Percentiles rank a stretch among this genome's conserved stretches.
These are phyloP conservation scores for Drosophila pseudotalamancana DNA, from an alignment of 2,888 invertebrate genomes.

Conservation along the genomic window DNA sequence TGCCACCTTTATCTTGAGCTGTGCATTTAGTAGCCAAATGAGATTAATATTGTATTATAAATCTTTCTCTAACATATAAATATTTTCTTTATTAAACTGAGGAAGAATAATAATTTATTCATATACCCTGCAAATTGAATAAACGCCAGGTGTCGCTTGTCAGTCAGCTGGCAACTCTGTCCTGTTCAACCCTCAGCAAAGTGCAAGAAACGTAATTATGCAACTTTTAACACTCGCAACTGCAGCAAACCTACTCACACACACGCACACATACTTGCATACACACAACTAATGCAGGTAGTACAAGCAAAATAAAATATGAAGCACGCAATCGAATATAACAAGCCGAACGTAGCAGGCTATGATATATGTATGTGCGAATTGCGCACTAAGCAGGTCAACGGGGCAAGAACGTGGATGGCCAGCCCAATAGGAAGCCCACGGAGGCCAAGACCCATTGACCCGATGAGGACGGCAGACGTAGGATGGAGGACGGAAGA, in stretches of 20 bases:
- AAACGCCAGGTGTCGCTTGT: background rate
- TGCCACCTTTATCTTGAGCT: background rate
- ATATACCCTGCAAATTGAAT: background rate
- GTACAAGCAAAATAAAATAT: conserved; percentile 28
- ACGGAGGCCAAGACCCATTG: conserved; percentile 44
- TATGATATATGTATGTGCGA: conserved; percentile 56
- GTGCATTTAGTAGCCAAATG: too few relatives aligned
- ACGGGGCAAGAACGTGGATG: conserved; percentile 39
- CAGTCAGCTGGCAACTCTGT: conserved; percentile 34
- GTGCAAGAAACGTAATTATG: conserved; percentile 64
- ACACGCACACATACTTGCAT: background rate
- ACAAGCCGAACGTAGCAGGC: conserved; percentile 48
- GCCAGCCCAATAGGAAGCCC: conserved; percentile 61
- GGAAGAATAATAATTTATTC: too few relatives aligned
- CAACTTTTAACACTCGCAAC: conserved; percentile 70
- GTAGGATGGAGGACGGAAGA: background rate
- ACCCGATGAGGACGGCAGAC: conserved; percentile 28
- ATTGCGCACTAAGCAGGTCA: conserved; percentile 69
- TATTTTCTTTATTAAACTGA: too few relatives aligned
- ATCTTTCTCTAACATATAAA: too few relatives aligned
- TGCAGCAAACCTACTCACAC: conserved; percentile 47
- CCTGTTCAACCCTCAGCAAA: conserved; percentile 32
- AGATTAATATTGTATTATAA: too few relatives aligned
- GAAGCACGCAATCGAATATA: conserved; percentile 69
- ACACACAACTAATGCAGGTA: conserved; percentile 62